Percentiles rank a stretch among this genome's conserved stretches.
phyloP scores from a whole-genome alignment of 2,797 vertebrate species.

The Pipistrellus kuhlii region DNA sequence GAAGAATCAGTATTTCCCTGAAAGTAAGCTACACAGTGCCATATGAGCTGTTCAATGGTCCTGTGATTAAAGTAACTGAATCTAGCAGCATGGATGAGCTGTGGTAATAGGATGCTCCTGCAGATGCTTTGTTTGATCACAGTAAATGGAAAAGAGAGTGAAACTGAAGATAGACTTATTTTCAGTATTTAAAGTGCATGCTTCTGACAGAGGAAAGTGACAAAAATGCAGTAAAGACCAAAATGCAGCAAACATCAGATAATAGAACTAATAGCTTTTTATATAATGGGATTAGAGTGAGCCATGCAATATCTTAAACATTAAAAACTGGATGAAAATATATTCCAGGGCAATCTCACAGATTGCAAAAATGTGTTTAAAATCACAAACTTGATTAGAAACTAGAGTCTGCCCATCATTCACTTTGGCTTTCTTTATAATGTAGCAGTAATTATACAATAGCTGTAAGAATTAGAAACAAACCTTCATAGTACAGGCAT shows the following conservation, averaged over 20 bases:
- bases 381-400: neutral
- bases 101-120: neutral
- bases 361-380: neutral
- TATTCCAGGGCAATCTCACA: neutral
- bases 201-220: slow-evolving; percentile 3
- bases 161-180: slow-evolving; percentile 1
- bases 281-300: neutral
- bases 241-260: neutral
- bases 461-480: neutral
- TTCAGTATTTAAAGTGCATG: neutral
- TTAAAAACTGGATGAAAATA: neutral
- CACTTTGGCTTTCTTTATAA: neutral
- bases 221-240: neutral
- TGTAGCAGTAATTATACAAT: neutral
- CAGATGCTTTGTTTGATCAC: neutral
- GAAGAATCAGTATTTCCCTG: neutral
- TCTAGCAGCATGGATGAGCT: neutral
- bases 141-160: neutral
- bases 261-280: neutral
- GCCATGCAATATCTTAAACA: neutral
- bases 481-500: neutral
- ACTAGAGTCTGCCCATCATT: neutral
- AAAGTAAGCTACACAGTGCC: neutral
- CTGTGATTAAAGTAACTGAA: neutral
- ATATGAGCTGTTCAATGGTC: neutral